Base-by-base conservation (phyloP, 2,113 vertebrate species). In the Agelaius phoeniceus region DNA sequence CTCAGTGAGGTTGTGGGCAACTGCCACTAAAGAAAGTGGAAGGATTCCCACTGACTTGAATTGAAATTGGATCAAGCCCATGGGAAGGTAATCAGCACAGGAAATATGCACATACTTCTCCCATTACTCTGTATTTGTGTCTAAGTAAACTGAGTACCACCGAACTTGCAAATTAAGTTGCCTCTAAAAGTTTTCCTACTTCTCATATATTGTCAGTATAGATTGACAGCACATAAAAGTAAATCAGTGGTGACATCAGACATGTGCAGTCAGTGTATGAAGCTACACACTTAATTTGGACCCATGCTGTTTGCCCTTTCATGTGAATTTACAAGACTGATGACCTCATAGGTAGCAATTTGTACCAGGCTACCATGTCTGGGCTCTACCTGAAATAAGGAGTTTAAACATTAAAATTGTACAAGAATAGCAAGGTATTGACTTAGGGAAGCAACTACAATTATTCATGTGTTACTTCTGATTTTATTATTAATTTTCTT, bases 221-320 rank as follows among this genome's bases (percentile, higher is more conserved):
- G 58, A 59, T 24, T 95, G 58, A 62, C 24, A 79, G 41, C 27
- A 62, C 43, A 27, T 37, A 7, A 2, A 52, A 78, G 44, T 49
- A 73, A 91, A 95, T 89, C 67, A 74, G n/a, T 41, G 18, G 39
- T 92, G 92, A 83, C 72, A 68, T 79, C 59, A 94, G 78, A 87
- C 54, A 84, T 77, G 73, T 83, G 58, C 46, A 92, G 71, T 37
- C 44, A 28, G 41, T 69, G 37, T 68, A 49, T 54, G 46, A 69
- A 94, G 58, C 49, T 87, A 74, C 28, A 54, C 44, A 51, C n/a
- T 78, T 84, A 76, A 92, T 94, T 73, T 93, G 44, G 37, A 15
- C 20, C 7, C 71, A 90, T 85, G 67, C 71, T 91, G 78, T 61
- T 88, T 85, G 28, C 30, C 37, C 75, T 95, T 88, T 88, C 58